These are phyloP conservation scores for Burhinus oedicnemus DNA, from an alignment of 2,113 vertebrate genomes.

Conservation along the genomic window DNA sequence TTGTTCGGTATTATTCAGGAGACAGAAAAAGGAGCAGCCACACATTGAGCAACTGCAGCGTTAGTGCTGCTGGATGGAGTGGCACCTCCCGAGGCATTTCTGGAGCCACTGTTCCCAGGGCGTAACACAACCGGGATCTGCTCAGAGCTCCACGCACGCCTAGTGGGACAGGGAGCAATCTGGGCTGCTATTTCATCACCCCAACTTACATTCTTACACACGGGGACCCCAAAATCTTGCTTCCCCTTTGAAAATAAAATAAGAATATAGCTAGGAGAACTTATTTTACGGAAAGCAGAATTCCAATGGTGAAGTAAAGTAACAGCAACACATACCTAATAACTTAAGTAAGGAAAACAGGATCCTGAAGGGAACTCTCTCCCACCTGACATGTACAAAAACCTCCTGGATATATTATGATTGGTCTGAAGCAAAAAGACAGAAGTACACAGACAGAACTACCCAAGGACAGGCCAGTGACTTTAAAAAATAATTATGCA, in stretches of 20 bases:
- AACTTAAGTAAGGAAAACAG: neutral
- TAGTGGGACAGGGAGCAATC: neutral
- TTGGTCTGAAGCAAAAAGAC: neutral
- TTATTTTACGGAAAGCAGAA: neutral
- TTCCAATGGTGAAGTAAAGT: neutral
- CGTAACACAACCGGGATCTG: fast-evolving
- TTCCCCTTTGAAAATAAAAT: neutral
- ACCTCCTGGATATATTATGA: neutral
- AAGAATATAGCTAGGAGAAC: neutral
- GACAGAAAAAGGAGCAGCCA: neutral
- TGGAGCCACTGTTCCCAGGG: neutral
- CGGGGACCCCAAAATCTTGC: neutral
- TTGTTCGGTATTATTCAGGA: neutral
- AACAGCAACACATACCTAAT: neutral
- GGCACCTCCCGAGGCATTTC: fast-evolving
- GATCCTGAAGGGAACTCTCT: neutral
- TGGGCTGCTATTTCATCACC: neutral
- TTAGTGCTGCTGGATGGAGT: fast-evolving
- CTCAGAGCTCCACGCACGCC: neutral
- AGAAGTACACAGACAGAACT: neutral
- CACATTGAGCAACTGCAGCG: fast-evolving
- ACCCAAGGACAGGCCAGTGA: neutral
- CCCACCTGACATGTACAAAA: neutral
- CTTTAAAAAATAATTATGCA: neutral
- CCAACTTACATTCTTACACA: neutral